Conservation (phyloP, 2,888 invertebrate species). For the Teleogryllus oceanicus region DNA sequence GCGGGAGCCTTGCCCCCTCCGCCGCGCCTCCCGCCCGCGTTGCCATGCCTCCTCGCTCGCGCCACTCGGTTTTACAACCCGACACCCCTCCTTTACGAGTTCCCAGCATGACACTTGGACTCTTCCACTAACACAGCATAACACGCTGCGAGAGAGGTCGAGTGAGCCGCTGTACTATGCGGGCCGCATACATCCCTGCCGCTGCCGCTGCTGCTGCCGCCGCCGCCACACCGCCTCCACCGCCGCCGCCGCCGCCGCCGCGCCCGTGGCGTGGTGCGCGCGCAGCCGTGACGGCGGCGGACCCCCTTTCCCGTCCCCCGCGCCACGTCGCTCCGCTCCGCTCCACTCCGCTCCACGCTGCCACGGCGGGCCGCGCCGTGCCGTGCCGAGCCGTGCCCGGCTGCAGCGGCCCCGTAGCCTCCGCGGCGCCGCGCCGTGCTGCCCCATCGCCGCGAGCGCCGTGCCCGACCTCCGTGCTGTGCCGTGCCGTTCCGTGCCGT, state of each 20-base stretch:
- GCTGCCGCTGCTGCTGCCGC: not conserved
- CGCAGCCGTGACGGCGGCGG: not conserved
- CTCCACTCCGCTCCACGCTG: not conserved
- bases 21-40: too few species aligned
- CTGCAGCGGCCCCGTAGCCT: not conserved
- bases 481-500: not conserved
- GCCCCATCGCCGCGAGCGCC: too few species aligned
- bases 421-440: not conserved
- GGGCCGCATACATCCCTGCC: not conserved
- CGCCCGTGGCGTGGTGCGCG: not conserved
- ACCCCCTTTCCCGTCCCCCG: not conserved
- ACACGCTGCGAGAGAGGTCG: not conserved
- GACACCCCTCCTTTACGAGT: not conserved
- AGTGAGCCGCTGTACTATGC: not conserved
- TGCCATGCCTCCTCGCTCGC: not conserved
- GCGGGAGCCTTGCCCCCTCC: too few species aligned
- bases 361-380: not conserved
- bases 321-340: not conserved
- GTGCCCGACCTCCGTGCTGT: not conserved
- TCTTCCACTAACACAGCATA: constrained; percentile 10
- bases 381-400: not conserved
- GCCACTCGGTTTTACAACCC: not conserved
- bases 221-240: not conserved
- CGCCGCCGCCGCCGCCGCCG: not conserved
- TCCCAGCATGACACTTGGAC: not conserved